These are phyloP conservation scores for Catonia carolina DNA, from an alignment of 2,888 invertebrate genomes.

Conservation along the genomic window DNA sequence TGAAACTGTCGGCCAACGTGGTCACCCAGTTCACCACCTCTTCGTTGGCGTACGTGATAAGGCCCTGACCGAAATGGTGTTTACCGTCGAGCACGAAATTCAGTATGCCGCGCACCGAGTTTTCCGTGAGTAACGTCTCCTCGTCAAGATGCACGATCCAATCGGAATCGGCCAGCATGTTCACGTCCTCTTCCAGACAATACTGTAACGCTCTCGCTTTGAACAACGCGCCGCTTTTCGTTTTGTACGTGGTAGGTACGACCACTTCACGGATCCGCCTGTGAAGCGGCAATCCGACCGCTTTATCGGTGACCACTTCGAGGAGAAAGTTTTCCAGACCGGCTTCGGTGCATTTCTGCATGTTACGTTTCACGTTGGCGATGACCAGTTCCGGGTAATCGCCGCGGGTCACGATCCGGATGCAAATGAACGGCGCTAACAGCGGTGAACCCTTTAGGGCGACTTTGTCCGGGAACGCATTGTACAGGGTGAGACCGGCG, in stretches of 20 bases:
- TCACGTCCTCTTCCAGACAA: slow-evolving; percentile 86
- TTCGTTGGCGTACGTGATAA: slow-evolving; percentile 94
- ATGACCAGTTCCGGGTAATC: slow-evolving; percentile 88
- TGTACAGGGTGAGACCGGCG: slow-evolving; percentile 78
- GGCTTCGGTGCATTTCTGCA: slow-evolving; percentile 79
- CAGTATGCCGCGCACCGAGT: slow-evolving; percentile 80
- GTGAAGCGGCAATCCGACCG: slow-evolving; percentile 67
- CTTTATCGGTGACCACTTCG: slow-evolving; percentile 92
- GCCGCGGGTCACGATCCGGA: slow-evolving; percentile 89
- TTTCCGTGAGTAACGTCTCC: slow-evolving; percentile 89
- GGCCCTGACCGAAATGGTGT: slow-evolving; percentile 91
- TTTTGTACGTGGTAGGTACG: slow-evolving; percentile 78
- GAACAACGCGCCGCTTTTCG: slow-evolving; percentile 86
- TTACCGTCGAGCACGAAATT: slow-evolving; percentile 93
- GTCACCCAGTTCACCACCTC: slow-evolving; percentile 95
- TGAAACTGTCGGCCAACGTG: slow-evolving; percentile 89
- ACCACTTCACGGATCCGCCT: slow-evolving; percentile 80
- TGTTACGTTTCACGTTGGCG: slow-evolving; percentile 76
- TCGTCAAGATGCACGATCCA: slow-evolving; percentile 98
- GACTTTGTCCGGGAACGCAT: slow-evolving; percentile 91
- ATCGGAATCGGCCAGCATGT: slow-evolving; percentile 75
- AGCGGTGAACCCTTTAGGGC: slow-evolving; percentile 82
- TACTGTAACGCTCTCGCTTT: slow-evolving; percentile 94
- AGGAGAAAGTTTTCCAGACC: slow-evolving; percentile 93
- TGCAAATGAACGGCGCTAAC: slow-evolving; percentile 88